A percentile compares a stretch with the other conserved stretches of the same genome.
Conservation (phyloP, 1,140 invertebrate genomes). For the Zelostemma sp. region DNA sequence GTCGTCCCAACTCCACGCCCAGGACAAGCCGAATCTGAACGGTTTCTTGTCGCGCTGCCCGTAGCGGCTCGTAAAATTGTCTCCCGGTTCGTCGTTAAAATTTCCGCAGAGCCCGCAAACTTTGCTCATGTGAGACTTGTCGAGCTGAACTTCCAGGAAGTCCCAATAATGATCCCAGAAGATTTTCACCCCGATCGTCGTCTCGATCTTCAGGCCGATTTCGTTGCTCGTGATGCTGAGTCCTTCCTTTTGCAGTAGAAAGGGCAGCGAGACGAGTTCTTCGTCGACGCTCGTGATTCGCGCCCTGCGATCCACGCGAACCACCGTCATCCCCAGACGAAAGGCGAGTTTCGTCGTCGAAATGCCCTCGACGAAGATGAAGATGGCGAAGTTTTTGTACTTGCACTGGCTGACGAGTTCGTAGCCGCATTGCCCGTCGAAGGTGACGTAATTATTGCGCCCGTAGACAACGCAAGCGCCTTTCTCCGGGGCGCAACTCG, state of each 20-base stretch:
- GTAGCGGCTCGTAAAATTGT: slow-evolving; percentile 23
- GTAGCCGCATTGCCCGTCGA: slow-evolving; percentile 24
- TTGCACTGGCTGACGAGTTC: slow-evolving; percentile 16
- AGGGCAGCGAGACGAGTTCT: slow-evolving; percentile 3
- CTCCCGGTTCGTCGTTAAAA: slow-evolving; percentile 19
- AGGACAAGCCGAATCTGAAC: slow-evolving; percentile 14
- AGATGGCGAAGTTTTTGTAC: slow-evolving; percentile 6
- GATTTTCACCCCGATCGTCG: background rate
- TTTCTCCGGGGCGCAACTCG: slow-evolving; percentile 6
- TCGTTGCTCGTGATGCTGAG: background rate
- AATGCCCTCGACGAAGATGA: slow-evolving; percentile 6
- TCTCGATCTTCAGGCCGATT: background rate
- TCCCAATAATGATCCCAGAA: slow-evolving; percentile 17
- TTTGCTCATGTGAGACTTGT: slow-evolving; percentile 17
- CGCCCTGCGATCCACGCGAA: slow-evolving; percentile 5
- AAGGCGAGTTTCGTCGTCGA: background rate
- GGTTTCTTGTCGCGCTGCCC: slow-evolving; percentile 9
- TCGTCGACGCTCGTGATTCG: slow-evolving; percentile 3
- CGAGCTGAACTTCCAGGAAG: slow-evolving; percentile 8
- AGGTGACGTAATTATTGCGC: slow-evolving; percentile 17
- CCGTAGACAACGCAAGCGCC: slow-evolving; percentile 18
- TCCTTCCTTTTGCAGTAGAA: background rate
- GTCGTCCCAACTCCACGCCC: slow-evolving; percentile 23
- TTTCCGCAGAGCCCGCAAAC: slow-evolving; percentile 30
- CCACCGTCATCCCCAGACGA: background rate